Conservation (phyloP, 1,140 invertebrate species). For the Drosophila elegans region DNA sequence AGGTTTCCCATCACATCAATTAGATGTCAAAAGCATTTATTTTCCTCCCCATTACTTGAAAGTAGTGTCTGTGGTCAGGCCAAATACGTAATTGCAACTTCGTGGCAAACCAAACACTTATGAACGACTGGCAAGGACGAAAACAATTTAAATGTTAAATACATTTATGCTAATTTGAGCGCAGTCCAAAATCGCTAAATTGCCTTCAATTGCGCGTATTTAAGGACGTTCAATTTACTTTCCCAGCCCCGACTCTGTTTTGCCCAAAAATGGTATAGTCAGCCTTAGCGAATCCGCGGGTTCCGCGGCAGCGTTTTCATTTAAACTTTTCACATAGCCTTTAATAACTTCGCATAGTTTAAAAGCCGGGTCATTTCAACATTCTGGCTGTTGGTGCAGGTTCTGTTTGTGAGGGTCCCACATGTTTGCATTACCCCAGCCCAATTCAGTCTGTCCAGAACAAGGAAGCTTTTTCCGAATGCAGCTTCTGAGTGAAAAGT, state of each 20-base stretch:
- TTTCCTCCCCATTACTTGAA: neutral
- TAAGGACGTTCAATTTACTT: conserved; percentile 60
- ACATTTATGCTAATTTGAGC: conserved; percentile 76
- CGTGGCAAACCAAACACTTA: conserved; percentile 13
- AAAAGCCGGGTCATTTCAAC: conserved; percentile 56
- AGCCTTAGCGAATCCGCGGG: conserved; percentile 17
- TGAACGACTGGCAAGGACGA: conserved; percentile 55
- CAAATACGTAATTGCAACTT: conserved; percentile 6
- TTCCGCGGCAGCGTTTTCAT: conserved; percentile 56
- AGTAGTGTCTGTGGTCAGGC: conserved; percentile 2
- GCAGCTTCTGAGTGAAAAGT: conserved; percentile 4
- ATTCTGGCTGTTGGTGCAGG: conserved; percentile 46
- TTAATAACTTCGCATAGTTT: conserved; percentile 76
- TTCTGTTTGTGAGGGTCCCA: conserved; percentile 12
- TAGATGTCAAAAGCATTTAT: conserved; percentile 4
- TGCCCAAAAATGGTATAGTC: conserved; percentile 14
- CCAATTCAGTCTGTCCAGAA: conserved; percentile 20
- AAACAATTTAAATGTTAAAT: conserved; percentile 80
- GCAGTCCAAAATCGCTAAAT: conserved; percentile 66
- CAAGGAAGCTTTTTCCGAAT: conserved; percentile 53
- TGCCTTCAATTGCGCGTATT: conserved; percentile 74
- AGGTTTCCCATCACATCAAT: neutral
- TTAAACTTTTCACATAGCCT: conserved; percentile 76
- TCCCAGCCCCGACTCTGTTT: neutral
- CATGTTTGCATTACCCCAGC: conserved; percentile 38